Evolutionary conservation across 1,140 invertebrate genomes (phyloP).

Genomic region (Trinorchestia longiramus): DNA sequence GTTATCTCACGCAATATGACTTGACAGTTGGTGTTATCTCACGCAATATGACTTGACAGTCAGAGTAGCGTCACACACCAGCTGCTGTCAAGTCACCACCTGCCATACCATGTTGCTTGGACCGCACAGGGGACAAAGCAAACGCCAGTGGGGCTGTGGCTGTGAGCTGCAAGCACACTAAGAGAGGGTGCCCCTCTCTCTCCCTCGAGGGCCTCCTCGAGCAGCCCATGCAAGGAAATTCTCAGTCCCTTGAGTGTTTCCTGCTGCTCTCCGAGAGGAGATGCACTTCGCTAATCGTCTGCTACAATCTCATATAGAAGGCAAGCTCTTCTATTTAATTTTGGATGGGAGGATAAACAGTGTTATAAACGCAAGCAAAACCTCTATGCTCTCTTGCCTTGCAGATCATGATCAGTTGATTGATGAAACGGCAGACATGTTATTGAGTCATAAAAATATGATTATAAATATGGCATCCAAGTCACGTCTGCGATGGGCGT

Average conservation of each 20-base stretch:
- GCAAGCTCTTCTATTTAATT: neutral
- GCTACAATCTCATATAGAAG: neutral
- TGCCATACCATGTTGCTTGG: no score
- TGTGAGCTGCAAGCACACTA: neutral
- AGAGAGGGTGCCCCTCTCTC: neutral
- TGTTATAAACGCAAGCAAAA: neutral
- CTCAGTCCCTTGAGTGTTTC: slow-evolving; percentile 12
- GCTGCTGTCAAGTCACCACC: neutral
- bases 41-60: no score
- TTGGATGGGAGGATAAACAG: neutral
- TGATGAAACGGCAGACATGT: neutral
- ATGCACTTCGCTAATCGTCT: slow-evolving; percentile 16
- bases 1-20: no score
- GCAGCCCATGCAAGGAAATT: neutral
- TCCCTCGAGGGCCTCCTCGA: neutral
- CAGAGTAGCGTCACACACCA: no score
- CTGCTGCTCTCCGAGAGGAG: neutral
- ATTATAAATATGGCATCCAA: neutral
- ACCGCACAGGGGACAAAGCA: neutral
- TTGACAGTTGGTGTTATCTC: no score
- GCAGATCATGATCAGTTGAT: neutral
- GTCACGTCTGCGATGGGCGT: neutral
- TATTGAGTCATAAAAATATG: neutral
- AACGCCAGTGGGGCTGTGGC: neutral
- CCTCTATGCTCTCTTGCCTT: neutral